phyloP scores from a whole-genome alignment of 1,140 invertebrate genomes.

The Cydia splendana region DNA sequence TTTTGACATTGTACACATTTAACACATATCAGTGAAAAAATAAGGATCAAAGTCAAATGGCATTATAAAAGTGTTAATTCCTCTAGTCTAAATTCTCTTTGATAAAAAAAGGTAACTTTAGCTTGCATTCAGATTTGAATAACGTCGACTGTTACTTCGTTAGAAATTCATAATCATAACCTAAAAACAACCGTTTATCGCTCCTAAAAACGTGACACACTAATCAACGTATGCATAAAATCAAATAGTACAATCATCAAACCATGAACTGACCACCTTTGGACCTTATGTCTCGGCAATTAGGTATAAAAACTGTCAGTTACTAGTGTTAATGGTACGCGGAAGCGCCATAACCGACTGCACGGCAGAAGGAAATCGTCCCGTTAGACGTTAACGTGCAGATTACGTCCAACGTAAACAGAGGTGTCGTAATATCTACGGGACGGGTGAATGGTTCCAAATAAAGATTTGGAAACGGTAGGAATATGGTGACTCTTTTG shows the following conservation, averaged over 20 bases:
- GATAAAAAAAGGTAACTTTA: no score
- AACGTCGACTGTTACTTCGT: no score
- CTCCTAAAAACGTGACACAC: neutral
- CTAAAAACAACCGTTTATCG: neutral
- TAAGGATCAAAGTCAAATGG: no score
- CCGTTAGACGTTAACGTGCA: neutral
- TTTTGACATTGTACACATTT: no score
- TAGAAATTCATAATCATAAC: no score
- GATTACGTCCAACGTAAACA: slow-evolving; percentile 7
- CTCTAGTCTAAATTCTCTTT: no score
- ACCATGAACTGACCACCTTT: no score
- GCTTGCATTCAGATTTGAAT: no score
- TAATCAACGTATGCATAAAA: neutral
- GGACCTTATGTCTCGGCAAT: no score
- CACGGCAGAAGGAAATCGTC: neutral
- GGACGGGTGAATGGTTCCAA: neutral
- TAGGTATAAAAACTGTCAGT: no score
- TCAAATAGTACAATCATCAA: neutral
- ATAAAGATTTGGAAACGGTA: neutral
- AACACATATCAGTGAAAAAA: no score
- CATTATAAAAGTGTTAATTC: no score
- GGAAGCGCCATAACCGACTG: slow-evolving; percentile 9
- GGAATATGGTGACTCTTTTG: neutral
- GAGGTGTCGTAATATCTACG: slow-evolving; percentile 3
- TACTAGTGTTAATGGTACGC: neutral